Evolutionary conservation across 2,113 vertebrate genomes (phyloP).

Genomic region (Vidua macroura): DNA sequence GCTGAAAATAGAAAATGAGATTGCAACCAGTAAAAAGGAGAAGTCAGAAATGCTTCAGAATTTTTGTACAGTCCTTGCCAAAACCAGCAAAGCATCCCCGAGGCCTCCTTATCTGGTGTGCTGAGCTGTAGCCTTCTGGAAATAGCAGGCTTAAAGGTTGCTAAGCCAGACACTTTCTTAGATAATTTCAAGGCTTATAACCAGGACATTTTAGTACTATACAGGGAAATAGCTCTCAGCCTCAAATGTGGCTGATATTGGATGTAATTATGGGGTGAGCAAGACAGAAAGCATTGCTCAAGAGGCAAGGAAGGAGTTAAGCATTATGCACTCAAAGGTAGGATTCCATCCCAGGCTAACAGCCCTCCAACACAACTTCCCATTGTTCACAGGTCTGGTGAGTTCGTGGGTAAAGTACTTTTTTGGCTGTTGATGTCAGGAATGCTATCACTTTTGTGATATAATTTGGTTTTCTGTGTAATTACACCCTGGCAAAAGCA

Average conservation of each 20-base stretch:
- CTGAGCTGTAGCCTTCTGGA: neutral
- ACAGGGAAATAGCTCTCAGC: neutral
- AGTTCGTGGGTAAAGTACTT: constrained; percentile 21
- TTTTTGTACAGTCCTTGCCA: constrained; percentile 2
- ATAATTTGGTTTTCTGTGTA: constrained; percentile 40
- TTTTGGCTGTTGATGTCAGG: constrained; percentile 44
- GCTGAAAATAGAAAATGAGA: constrained; percentile 23
- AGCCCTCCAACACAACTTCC: constrained; percentile 12
- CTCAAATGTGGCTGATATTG: neutral
- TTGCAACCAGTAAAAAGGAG: neutral
- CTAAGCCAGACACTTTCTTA: neutral
- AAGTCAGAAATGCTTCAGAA: neutral
- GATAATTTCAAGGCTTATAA: neutral
- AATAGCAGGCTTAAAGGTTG: constrained; percentile 8
- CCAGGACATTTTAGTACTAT: neutral
- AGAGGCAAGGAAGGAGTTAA: constrained; percentile 49
- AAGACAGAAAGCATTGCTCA: neutral
- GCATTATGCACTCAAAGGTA: neutral
- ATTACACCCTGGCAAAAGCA: constrained; percentile 51
- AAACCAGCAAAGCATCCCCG: constrained; percentile 20
- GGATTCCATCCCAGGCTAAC: neutral
- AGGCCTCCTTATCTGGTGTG: neutral
- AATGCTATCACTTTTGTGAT: constrained; percentile 46
- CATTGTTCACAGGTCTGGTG: constrained; percentile 32
- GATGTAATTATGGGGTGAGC: neutral